Percentiles rank a stretch among this genome's conserved stretches.
These are phyloP conservation scores for Oceanodroma tethys DNA, from an alignment of 2,113 vertebrate genomes.

Conservation along the genomic window DNA sequence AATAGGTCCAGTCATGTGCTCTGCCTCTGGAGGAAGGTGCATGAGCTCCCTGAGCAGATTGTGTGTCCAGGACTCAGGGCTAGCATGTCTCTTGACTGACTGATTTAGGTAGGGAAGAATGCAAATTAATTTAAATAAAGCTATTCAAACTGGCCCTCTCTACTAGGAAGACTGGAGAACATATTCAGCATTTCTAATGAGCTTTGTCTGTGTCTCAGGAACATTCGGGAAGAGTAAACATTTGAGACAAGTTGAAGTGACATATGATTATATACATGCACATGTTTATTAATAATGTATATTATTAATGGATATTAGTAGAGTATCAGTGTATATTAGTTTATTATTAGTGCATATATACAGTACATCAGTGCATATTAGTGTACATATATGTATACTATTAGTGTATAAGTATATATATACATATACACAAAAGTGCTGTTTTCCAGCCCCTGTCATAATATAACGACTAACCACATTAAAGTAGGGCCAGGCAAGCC, in stretches of 20 bases:
- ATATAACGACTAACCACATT: neutral
- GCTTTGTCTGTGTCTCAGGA: neutral
- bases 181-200: neutral
- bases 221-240: neutral
- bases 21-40: neutral
- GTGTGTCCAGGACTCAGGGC: neutral
- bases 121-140: neutral
- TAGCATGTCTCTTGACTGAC: neutral
- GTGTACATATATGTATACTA: neutral
- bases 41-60: neutral
- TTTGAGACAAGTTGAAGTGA: neutral
- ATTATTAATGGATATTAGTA: neutral
- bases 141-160: neutral
- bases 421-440: neutral
- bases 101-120: neutral
- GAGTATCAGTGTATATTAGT: neutral
- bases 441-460: neutral
- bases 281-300: neutral
- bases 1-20: neutral
- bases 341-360: neutral
- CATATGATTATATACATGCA: neutral
- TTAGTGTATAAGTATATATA: neutral
- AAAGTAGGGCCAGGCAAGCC: neutral
- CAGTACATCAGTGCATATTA: neutral
- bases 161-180: neutral